Evolutionary conservation across 2,888 invertebrate species (phyloP), one percentile per base, ranked within the genome.

Genomic region (Tetragonula carbonaria): DNA sequence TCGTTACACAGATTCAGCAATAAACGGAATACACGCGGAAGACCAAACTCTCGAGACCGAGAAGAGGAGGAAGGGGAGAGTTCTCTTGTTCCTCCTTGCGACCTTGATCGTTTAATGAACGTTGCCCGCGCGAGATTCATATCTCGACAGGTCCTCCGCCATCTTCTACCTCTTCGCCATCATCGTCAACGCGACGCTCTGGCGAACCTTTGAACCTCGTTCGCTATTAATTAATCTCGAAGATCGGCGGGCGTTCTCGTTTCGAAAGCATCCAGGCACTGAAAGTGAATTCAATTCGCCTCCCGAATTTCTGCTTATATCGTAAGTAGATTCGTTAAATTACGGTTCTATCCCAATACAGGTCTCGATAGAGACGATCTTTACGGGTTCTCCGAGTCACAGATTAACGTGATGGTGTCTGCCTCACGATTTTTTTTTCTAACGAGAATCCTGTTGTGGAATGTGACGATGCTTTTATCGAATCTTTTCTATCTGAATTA

Each of bases 41-140:
- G 74, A 51, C 28, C 33, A 63, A 65, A 62, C 80, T 70, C 57
- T 70, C 57, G 70, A 33, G 33, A n/a, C 33, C 38, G 59, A 3
- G 33, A 33, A 3, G 33, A 3, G 33, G 3, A 33, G 3, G 33
- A 33, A 3, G 33, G 33, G 33, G 3, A 33, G 55, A n/a, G 45
- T 45, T 45, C 55, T 81, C 57, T 82, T 67, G 72, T 82, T 82
- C 62, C 55, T 81, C 50, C 59, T 38, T 28, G 79, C 82, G 87
- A 78, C 87, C 85, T 87, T 87, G 85, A 83, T 87, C 82, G 85
- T 73, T 81, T 82, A 82, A 84, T 68, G 78, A 82, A 87, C 66
- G 67, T 68, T 78, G 66, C 77, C 71, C 71, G 76, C 57, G 38
- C 73, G 28, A 77, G 87, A 84, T 87, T 81, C 66, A 65, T 83